Evolutionary conservation across 2,797 vertebrate genomes (phyloP), one percentile per base, ranked within the genome.

Genomic region (Poeciliopsis presidionis): DNA sequence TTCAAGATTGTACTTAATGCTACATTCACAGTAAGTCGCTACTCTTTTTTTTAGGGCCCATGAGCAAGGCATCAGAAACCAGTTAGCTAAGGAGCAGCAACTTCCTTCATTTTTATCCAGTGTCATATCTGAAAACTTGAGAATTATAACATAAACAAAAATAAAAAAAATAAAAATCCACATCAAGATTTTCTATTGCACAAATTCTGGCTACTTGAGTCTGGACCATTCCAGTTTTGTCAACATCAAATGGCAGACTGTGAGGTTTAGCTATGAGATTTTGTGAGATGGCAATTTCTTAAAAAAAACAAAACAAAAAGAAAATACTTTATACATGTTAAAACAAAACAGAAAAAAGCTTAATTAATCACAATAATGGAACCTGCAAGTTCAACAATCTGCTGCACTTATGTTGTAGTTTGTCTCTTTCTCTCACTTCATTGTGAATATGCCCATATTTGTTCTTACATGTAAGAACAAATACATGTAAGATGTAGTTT

Each of bases 71-170:
- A 1, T 3, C 16, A 9, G 33, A 3, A 13, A 8, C 36, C 45
- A 22, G 0, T 36, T 41, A 77, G 61, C 47, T 22, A 33, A 45
- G 2, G 51, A 53, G 72, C 0, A 1, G 45, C 79, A n/a, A 25
- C 70, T 33, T 76, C 78, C 85, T 84, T 78, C 81, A 49, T 72
- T 14, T 16, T 41, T 0, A 39, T 25, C 47, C 75, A 47, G 67
- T 36, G 22, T 72, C 49, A 55, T 43, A 46, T 53, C 59, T 28
- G 36, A 43, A 43, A 69, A 69, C 11, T 69, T 14, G 12, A 43
- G 4, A 65, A 39, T 39, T 7, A 25, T 33, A 20, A 30, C 14
- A 8, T 11, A 63, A 71, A 43, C 4, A 53, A 57, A 45, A 28
- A 43, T 12, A 45, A 11, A 11, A 11, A 11, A 2, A 11, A 43